phyloP scores from a whole-genome alignment of 2,797 vertebrate genomes.

The Labeo calbasu region DNA sequence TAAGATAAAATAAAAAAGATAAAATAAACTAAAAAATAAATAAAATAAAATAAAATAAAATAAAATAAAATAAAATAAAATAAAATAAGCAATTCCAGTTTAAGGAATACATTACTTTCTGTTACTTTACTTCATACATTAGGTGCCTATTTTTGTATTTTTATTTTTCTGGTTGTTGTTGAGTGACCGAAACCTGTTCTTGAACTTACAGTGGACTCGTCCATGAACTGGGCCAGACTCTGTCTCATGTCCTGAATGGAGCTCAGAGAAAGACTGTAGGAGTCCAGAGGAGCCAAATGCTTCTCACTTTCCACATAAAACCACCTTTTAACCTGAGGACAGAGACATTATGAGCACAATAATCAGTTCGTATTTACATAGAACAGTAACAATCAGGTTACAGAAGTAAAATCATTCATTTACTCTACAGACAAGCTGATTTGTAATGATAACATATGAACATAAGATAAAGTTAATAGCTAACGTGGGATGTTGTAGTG shows the following conservation, averaged over 20 bases:
- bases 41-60: too few species aligned
- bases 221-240: conserved; percentile 72
- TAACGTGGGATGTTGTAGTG: not conserved
- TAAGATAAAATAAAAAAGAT: too few species aligned
- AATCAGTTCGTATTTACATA: not conserved
- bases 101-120: too few species aligned
- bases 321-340: conserved; percentile 78
- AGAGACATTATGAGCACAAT: not conserved
- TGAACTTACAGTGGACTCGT: conserved; percentile 73
- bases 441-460: not conserved
- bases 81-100: too few species aligned
- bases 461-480: not conserved
- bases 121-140: too few species aligned
- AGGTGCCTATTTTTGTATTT: too few species aligned
- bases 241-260: conserved; percentile 73
- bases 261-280: conserved; percentile 66
- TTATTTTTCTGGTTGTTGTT: not conserved
- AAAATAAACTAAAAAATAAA: too few species aligned
- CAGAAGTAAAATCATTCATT: not conserved
- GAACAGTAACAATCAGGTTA: not conserved
- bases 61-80: too few species aligned
- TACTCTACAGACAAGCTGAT: not conserved
- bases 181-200: not conserved
- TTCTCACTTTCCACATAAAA: conserved; percentile 78
- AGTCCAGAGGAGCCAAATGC: conserved; percentile 73